These are phyloP conservation scores for Amblyopsis hoosieri DNA, from an alignment of 2,797 vertebrate species.

Conservation along the genomic window DNA sequence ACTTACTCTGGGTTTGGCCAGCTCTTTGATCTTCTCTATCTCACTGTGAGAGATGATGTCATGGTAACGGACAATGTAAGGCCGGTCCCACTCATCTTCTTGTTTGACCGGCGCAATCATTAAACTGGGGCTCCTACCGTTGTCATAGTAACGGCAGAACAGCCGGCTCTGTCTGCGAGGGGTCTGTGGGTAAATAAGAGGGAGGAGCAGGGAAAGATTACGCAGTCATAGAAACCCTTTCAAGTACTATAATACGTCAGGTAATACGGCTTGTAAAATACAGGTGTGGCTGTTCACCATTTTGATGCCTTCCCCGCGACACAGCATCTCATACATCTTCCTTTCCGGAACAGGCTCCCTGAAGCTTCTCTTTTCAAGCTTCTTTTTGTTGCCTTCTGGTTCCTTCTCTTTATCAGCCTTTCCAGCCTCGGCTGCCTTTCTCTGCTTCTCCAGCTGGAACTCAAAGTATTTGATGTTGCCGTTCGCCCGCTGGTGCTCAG, in stretches of 20 bases:
- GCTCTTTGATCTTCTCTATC: slow-evolving; percentile 88
- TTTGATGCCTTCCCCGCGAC: slow-evolving; percentile 92
- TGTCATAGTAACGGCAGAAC: slow-evolving; percentile 93
- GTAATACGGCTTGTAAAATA: not conserved
- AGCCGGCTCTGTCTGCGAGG: slow-evolving; percentile 87
- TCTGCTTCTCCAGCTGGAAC: slow-evolving; percentile 91
- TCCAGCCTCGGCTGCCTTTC: slow-evolving; percentile 68
- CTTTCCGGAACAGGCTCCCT: slow-evolving; percentile 87
- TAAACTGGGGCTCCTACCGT: slow-evolving; percentile 82
- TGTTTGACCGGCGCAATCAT: slow-evolving; percentile 88
- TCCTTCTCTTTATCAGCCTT: slow-evolving; percentile 37
- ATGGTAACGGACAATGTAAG: slow-evolving; percentile 90
- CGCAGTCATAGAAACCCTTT: too few species aligned
- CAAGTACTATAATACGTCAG: too few species aligned
- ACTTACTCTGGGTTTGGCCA: slow-evolving; percentile 95
- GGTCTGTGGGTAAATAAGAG: slow-evolving; percentile 72
- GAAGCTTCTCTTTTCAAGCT: slow-evolving; percentile 58
- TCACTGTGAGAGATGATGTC: slow-evolving; percentile 92
- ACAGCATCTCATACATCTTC: slow-evolving; percentile 97
- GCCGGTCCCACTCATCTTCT: slow-evolving; percentile 96
- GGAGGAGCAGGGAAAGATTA: too few species aligned
- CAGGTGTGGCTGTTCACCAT: slow-evolving; percentile 81
- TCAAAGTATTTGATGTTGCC: slow-evolving; percentile 96
- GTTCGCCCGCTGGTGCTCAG: slow-evolving; percentile 92
- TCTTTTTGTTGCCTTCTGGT: slow-evolving; percentile 54